Base-by-base conservation (phyloP, 2,888 invertebrate species). In the Cosmia pyralina region DNA sequence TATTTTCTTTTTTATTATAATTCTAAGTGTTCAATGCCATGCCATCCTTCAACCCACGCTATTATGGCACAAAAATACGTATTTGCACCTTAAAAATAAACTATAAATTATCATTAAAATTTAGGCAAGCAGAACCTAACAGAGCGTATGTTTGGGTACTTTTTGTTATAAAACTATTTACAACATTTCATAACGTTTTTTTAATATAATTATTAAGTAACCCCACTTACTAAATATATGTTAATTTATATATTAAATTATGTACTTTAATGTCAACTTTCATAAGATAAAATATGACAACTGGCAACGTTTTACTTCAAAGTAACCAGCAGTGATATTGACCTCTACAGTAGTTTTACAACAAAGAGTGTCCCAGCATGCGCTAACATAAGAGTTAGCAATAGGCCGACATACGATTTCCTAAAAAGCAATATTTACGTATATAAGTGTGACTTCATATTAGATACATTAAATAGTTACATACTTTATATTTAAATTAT, bases 381-480 rank as follows among this genome's bases (percentile, higher is more conserved):
- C 76, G 73, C 69, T 58, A 86, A 81, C 63, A 53, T 63, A 79
- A 79, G 53, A 73, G 81, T 79, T 81, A 88, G 85, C 81, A 81
- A 89, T 92, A 93, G 93, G 93, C 93, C 93, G 88, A 87, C 88
- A 85, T 83, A 88, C 82, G 88, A 87, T 89, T 85, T 67, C 76
- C 90, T 91, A 92, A 81, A 90, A 94, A 93, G 93, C 93, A 92
- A 90, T 89, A 82, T 89, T 94, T 94, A 94, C 94, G 94, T 94
- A 94, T 94, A 92, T 93, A 91, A 87, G 93, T 93, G 93, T 92
- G 91, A 91, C 90, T 91, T 88, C 84, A 85, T 86, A 84, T 85
- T 79, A 75, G 88, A 88, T 88, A 89, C 85, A 88, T 87, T 88
- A 88, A 28, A 85, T 85, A 75, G 85, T 88, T 88, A 88, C 88